Evolutionary conservation across 2,888 invertebrate genomes (phyloP).

Genomic region (Coronaproctus castanopsis): DNA sequence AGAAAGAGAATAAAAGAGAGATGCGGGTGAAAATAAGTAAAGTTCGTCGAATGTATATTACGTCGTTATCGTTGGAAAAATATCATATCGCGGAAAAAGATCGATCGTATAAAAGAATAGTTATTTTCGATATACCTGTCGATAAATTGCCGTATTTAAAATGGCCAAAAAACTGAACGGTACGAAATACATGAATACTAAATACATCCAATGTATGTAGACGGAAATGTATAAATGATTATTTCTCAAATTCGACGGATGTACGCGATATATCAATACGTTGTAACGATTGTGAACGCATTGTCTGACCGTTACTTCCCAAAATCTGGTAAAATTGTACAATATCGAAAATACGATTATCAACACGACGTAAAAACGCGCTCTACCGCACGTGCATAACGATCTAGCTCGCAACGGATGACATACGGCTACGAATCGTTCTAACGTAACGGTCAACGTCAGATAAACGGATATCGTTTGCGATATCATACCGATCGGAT

Average conservation of each 20-base stretch:
- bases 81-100: too few species aligned
- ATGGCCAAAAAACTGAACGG: slow-evolving; percentile 75
- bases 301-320: slow-evolving; percentile 25
- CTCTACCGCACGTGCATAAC: slow-evolving; percentile 73
- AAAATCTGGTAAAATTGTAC: slow-evolving; percentile 59
- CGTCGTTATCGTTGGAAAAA: too few species aligned
- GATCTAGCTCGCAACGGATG: slow-evolving; percentile 73
- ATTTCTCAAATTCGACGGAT: slow-evolving; percentile 43
- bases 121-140: slow-evolving; percentile 42
- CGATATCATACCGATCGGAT: slow-evolving; percentile 64
- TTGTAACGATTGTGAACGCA: slow-evolving; percentile 28
- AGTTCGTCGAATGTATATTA: too few species aligned
- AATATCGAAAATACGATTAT: slow-evolving; percentile 59
- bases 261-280: slow-evolving; percentile 46
- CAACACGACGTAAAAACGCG: slow-evolving; percentile 59
- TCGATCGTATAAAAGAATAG: too few species aligned
- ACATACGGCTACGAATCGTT: slow-evolving; percentile 80
- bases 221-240: slow-evolving; percentile 56
- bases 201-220: slow-evolving; percentile 86
- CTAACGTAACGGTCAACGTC: slow-evolving; percentile 37
- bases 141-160: slow-evolving; percentile 76
- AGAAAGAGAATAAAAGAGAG: too few species aligned
- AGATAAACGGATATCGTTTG: slow-evolving; percentile 90
- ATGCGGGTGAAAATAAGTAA: too few species aligned
- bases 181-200: slow-evolving; percentile 80